Evolutionary conservation across 2,113 vertebrate genomes (phyloP).

Genomic region (Phyllostomus hastatus): DNA sequence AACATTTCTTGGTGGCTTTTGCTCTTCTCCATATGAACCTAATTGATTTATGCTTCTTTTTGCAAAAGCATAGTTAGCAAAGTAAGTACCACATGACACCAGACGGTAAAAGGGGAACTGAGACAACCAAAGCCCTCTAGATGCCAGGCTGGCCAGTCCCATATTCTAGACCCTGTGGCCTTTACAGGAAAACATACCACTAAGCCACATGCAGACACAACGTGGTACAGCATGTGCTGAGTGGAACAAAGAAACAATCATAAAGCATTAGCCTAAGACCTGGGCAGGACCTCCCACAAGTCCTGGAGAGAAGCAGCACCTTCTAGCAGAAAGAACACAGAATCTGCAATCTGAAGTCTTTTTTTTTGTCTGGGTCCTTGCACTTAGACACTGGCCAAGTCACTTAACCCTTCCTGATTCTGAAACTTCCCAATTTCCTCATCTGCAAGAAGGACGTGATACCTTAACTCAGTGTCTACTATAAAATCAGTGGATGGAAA

Average conservation of each 20-base stretch:
- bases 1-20: neutral
- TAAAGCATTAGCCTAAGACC: neutral
- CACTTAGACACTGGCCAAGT: neutral
- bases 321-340: neutral
- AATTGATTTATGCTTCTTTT: neutral
- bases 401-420: neutral
- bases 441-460: neutral
- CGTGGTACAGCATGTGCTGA: neutral
- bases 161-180: neutral
- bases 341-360: neutral
- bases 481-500: neutral
- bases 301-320: neutral
- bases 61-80: neutral
- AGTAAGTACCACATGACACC: neutral
- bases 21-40: neutral
- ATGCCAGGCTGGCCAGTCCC: neutral
- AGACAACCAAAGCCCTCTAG: neutral
- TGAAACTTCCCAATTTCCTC: neutral
- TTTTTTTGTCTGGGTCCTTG: neutral
- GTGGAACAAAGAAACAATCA: neutral
- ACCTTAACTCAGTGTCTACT: neutral
- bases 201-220: neutral
- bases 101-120: neutral
- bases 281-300: too few species aligned
- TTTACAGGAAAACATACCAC: neutral